A percentile compares a stretch with the other conserved stretches of the same genome.
Conservation (phyloP, 2,888 invertebrate species). For the Metacarcinus magister region DNA sequence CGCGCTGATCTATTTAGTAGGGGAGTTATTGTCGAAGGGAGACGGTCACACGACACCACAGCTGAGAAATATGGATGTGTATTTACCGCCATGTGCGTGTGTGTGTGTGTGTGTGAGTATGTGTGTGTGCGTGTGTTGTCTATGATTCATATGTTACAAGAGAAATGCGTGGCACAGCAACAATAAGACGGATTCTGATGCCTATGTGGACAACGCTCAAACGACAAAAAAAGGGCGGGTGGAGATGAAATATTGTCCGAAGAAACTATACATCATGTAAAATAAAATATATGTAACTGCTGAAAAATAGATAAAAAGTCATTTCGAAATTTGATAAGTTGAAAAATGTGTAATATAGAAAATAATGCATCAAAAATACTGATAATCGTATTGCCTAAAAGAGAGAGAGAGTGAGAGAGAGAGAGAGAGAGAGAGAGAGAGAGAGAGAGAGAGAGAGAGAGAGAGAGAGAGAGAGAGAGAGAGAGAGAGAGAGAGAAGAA, state of each 20-base stretch:
- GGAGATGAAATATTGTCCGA: neutral
- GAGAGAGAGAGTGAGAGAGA: neutral
- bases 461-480: neutral
- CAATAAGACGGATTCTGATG: neutral
- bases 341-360: no score
- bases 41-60: neutral
- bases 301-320: no score
- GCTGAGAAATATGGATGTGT: neutral
- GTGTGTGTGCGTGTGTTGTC: neutral
- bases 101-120: constrained; percentile 9
- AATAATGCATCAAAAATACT: no score
- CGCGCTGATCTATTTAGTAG: constrained; percentile 13
- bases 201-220: neutral
- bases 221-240: neutral
- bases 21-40: constrained; percentile 18
- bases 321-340: no score
- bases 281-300: no score
- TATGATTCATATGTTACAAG: neutral
- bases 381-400: neutral
- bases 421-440: neutral
- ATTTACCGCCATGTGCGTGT: neutral
- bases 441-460: neutral
- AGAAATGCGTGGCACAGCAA: neutral
- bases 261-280: neutral
- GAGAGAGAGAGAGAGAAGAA: neutral